A percentile compares a stretch with the other conserved stretches of the same genome.
These are phyloP conservation scores for Hybognathus amarus DNA, from an alignment of 2,797 vertebrate species.

Conservation along the genomic window DNA sequence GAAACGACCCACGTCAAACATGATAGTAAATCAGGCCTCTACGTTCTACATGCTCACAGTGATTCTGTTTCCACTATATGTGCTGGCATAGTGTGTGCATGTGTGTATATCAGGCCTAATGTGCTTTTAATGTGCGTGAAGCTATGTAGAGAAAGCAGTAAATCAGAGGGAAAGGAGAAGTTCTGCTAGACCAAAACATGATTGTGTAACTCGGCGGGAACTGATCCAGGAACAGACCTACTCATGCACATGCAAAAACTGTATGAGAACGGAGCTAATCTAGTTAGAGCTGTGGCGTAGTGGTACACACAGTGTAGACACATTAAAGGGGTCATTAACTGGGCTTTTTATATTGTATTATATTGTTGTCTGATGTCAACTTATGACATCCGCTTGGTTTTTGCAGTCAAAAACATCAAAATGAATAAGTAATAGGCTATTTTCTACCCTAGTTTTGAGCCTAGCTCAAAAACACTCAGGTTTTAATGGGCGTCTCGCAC, in stretches of 20 bases:
- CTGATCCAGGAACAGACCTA: constrained; percentile 4
- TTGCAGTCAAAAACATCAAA: too few relatives aligned
- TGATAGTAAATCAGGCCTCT: constrained; percentile 12
- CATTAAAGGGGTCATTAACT: too few relatives aligned
- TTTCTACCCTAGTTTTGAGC: too few relatives aligned
- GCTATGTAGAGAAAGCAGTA: background rate
- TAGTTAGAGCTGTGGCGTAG: background rate
- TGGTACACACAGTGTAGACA: background rate
- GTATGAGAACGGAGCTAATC: background rate
- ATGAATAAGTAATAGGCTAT: too few relatives aligned
- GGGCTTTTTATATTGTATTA: too few relatives aligned
- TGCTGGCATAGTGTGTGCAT: background rate
- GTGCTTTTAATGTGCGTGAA: background rate
- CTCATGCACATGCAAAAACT: background rate
- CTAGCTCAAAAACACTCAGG: too few relatives aligned
- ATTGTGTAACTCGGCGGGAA: background rate
- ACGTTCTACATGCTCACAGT: background rate
- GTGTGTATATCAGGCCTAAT: constrained; percentile 38
- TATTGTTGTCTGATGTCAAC: too few relatives aligned
- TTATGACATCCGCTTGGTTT: too few relatives aligned
- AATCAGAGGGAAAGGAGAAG: background rate
- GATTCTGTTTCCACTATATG: background rate
- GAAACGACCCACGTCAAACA: background rate
- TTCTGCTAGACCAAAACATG: constrained; percentile 17
- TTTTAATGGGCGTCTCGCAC: too few relatives aligned